A percentile compares a stretch with the other conserved stretches of the same genome.
Evolutionary conservation across 2,113 vertebrate genomes (phyloP).

Genomic region (Aptenodytes patagonicus): DNA sequence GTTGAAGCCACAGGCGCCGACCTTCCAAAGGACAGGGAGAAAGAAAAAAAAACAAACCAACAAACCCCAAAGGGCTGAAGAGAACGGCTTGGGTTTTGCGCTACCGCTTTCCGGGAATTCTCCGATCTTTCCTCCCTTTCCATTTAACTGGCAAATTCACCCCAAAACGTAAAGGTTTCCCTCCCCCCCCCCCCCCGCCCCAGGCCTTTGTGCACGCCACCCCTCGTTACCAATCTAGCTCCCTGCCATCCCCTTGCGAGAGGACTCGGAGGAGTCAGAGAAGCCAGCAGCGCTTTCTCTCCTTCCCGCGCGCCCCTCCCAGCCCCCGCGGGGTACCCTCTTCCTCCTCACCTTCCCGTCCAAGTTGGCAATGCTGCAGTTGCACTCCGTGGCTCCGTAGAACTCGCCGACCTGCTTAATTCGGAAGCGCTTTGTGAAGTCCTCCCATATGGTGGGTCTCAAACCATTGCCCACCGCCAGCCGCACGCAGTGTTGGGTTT

Average conservation of each 20-base stretch:
- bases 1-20: conserved; percentile 86
- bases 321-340: accelerated
- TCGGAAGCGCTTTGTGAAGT: conserved; percentile 81
- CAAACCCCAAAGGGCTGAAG: neutral
- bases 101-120: neutral
- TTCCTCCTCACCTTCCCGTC: conserved; percentile 81
- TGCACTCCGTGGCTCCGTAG: conserved; percentile 92
- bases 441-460: conserved; percentile 84
- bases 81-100: neutral
- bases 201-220: accelerated
- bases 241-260: neutral
- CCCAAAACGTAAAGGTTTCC: neutral
- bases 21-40: conserved; percentile 39
- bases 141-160: neutral
- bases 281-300: neutral
- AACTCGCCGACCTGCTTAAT: conserved; percentile 86
- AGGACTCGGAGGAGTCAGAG: too few species aligned
- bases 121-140: neutral
- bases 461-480: conserved; percentile 88
- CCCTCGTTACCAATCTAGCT: neutral
- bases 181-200: too few species aligned
- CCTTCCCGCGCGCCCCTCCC: accelerated
- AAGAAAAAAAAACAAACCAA: neutral
- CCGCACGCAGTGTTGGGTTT: conserved; percentile 77
- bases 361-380: conserved; percentile 91